These are phyloP conservation scores for Plecotus auritus DNA, from an alignment of 2,113 vertebrate genomes.

Conservation along the genomic window DNA sequence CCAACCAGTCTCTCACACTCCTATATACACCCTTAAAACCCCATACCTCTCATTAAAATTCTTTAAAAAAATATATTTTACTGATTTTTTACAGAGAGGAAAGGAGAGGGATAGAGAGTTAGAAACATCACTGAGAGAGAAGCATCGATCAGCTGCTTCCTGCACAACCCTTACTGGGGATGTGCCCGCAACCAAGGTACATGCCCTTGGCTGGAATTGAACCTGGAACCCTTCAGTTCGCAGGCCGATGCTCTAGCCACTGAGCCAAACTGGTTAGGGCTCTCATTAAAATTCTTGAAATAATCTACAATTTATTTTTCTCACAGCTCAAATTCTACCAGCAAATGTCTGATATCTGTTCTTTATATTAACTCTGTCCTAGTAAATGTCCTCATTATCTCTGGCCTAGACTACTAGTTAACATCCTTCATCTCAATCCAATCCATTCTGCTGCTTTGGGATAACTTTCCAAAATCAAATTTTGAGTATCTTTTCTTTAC, in stretches of 20 bases:
- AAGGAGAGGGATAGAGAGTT: no score
- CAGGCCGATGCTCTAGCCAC: no score
- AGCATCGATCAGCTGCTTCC: no score
- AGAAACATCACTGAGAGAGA: no score
- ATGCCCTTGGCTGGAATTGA: no score
- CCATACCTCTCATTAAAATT: background rate
- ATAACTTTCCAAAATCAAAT: background rate
- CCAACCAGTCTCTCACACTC: background rate
- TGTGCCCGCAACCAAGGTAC: no score
- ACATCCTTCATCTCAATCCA: background rate
- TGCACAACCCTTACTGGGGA: no score
- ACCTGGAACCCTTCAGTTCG: no score
- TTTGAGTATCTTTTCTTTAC: background rate
- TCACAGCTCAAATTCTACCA: background rate
- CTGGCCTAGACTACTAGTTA: background rate
- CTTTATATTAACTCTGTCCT: background rate
- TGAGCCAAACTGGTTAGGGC: no score
- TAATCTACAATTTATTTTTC: background rate
- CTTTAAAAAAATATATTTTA: background rate
- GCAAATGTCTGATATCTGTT: conserved; percentile 5
- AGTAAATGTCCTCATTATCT: background rate
- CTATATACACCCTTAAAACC: background rate
- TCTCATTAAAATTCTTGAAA: conserved; percentile 11
- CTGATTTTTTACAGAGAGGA: no score
- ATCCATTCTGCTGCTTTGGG: background rate